These are phyloP conservation scores for Merluccius polli DNA, from an alignment of 2,797 vertebrate species.

Conservation along the genomic window DNA sequence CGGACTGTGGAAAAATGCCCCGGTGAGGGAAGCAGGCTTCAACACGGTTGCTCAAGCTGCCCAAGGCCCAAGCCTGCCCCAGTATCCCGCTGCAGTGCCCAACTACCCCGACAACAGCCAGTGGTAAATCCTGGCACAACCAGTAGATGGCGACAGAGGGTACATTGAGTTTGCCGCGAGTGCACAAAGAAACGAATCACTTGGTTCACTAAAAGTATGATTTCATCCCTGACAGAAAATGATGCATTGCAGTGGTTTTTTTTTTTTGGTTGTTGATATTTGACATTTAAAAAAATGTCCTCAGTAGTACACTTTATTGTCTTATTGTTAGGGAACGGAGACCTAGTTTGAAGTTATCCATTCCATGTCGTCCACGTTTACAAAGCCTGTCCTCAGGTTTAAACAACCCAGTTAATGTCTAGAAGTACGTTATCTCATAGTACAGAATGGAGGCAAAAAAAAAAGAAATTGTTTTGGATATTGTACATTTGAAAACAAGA, in stretches of 20 bases:
- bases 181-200: slow-evolving; percentile 12
- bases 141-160: slow-evolving; percentile 57
- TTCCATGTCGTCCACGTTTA: slow-evolving; percentile 58
- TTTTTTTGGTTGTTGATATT: slow-evolving; percentile 10
- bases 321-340: slow-evolving; percentile 5
- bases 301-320: slow-evolving; percentile 13
- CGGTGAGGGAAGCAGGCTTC: slow-evolving; percentile 80
- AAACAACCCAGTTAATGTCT: not conserved
- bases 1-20: slow-evolving; percentile 82
- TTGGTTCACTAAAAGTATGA: slow-evolving; percentile 6
- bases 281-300: not conserved
- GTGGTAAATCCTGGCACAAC: slow-evolving; percentile 69
- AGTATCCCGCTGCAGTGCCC: slow-evolving; percentile 87
- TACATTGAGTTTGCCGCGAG: slow-evolving; percentile 11
- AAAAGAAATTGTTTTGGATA: not conserved
- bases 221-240: slow-evolving; percentile 24
- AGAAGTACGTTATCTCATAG: not conserved
- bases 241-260: slow-evolving; percentile 19
- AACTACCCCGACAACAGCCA: slow-evolving; percentile 82
- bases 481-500: not conserved
- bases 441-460: not conserved
- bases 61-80: slow-evolving; percentile 78
- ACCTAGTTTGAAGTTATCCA: slow-evolving; percentile 19
- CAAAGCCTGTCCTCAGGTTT: slow-evolving; percentile 5
- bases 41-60: slow-evolving; percentile 75